A percentile compares a stretch with the other conserved stretches of the same genome.
Evolutionary conservation across 2,113 vertebrate species (phyloP).

Genomic region (Machaerirhynchus nigripectus): DNA sequence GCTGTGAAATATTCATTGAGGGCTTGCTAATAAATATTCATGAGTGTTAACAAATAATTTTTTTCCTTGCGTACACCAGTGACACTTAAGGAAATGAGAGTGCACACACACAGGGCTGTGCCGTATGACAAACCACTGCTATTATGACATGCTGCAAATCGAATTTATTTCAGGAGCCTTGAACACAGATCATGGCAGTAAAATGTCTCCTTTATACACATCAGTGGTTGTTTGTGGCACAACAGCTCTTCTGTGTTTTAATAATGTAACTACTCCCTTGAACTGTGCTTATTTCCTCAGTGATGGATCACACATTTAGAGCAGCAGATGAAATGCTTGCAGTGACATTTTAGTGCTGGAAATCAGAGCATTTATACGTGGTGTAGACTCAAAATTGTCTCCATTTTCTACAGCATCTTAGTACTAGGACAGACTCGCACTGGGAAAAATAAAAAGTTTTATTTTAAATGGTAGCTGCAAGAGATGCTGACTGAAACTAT

Average conservation of each 20-base stretch:
- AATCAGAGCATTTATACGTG: not conserved
- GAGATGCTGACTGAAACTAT: not conserved
- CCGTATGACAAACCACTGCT: slow-evolving; percentile 8
- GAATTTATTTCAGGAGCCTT: slow-evolving; percentile 34
- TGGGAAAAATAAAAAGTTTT: not conserved
- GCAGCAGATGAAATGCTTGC: not conserved
- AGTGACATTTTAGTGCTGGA: slow-evolving; percentile 16
- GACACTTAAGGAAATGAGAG: slow-evolving; percentile 46
- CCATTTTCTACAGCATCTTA: not conserved
- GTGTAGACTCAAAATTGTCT: not conserved
- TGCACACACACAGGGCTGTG: not conserved
- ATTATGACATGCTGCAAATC: slow-evolving; percentile 6
- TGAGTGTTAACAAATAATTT: slow-evolving; percentile 47
- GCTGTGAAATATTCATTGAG: slow-evolving; percentile 31
- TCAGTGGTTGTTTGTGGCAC: not conserved
- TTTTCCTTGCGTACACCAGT: not conserved
- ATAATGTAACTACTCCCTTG: slow-evolving; percentile 9
- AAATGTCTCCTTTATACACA: slow-evolving; percentile 1
- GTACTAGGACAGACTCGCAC: not conserved
- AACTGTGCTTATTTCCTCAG: slow-evolving; percentile 1
- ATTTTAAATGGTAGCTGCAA: not conserved
- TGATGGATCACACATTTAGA: not conserved
- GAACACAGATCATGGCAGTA: not conserved
- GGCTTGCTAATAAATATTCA: slow-evolving; percentile 55
- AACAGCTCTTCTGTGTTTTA: not conserved